Evolutionary conservation across 2,888 invertebrate genomes (phyloP).

Genomic region (Drosophila siamana): DNA sequence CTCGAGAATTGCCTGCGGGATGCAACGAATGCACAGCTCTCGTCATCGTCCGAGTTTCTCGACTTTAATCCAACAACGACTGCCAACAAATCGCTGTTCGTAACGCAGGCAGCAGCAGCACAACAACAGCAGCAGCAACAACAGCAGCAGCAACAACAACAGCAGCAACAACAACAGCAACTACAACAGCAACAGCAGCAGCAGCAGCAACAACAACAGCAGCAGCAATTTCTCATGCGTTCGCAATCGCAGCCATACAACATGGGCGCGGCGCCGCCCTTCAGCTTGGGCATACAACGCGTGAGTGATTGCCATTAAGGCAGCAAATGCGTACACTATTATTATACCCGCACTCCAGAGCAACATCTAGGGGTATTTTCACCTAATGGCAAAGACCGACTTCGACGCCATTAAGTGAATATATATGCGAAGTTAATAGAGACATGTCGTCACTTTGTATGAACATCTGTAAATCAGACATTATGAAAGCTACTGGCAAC

Average conservation of each 20-base stretch:
- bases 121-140: constrained; percentile 36
- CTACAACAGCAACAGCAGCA: constrained; percentile 52
- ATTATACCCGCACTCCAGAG: neutral
- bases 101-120: constrained; percentile 55
- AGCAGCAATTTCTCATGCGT: constrained; percentile 70
- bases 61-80: constrained; percentile 83
- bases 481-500: too few relatives aligned
- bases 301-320: constrained; percentile 70
- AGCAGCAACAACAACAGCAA: constrained; percentile 50
- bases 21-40: constrained; percentile 83
- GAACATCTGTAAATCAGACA: too few relatives aligned
- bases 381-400: neutral
- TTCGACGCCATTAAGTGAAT: too few relatives aligned
- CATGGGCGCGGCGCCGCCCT: constrained; percentile 73
- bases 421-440: too few relatives aligned
- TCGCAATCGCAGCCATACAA: constrained; percentile 66
- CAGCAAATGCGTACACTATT: constrained; percentile 5
- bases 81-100: constrained; percentile 47
- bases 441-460: too few relatives aligned
- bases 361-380: neutral
- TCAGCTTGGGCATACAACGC: constrained; percentile 84
- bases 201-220: constrained; percentile 51
- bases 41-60: constrained; percentile 85
- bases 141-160: constrained; percentile 58
- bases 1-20: constrained; percentile 85